Percentiles rank a stretch among this genome's conserved stretches.
Conservation (phyloP, 2,888 invertebrate genomes). For the Pristionchus japonicus region DNA sequence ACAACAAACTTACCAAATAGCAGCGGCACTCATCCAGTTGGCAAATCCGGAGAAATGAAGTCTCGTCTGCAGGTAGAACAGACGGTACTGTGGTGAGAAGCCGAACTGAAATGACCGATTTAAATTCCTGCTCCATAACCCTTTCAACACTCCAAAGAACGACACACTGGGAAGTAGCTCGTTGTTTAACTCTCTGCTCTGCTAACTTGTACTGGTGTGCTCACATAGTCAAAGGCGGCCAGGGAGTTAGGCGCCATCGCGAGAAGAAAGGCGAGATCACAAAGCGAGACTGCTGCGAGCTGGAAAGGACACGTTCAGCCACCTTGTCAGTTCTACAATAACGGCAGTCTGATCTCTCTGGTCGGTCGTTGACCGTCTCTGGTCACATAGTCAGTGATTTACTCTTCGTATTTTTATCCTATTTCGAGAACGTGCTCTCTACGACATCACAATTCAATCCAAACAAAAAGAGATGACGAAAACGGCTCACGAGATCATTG, state of each 20-base stretch:
- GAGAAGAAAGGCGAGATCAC: conserved; percentile 69
- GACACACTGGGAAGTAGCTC: background rate
- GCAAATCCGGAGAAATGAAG: conserved; percentile 72
- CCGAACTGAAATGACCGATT: conserved; percentile 19
- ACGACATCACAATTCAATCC: too few relatives aligned
- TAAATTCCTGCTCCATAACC: background rate
- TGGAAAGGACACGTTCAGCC: conserved; percentile 50
- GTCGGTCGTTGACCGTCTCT: background rate
- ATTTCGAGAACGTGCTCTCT: background rate
- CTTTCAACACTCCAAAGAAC: too few relatives aligned
- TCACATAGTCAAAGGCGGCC: conserved; percentile 59
- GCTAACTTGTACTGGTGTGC: conserved; percentile 49
- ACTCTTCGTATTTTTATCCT: background rate
- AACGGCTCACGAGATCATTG: conserved; percentile 68
- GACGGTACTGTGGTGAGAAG: conserved; percentile 57
- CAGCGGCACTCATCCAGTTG: conserved; percentile 73
- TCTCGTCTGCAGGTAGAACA: conserved; percentile 67
- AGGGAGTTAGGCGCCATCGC: conserved; percentile 63
- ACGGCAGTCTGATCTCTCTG: background rate
- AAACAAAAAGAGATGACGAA: background rate
- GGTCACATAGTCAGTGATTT: background rate
- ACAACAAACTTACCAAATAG: conserved; percentile 66
- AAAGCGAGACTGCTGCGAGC: conserved; percentile 73
- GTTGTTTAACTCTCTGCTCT: background rate
- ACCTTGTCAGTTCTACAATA: background rate